Base-by-base conservation (phyloP, 2,888 invertebrate species). In the Xylota sylvarum region DNA sequence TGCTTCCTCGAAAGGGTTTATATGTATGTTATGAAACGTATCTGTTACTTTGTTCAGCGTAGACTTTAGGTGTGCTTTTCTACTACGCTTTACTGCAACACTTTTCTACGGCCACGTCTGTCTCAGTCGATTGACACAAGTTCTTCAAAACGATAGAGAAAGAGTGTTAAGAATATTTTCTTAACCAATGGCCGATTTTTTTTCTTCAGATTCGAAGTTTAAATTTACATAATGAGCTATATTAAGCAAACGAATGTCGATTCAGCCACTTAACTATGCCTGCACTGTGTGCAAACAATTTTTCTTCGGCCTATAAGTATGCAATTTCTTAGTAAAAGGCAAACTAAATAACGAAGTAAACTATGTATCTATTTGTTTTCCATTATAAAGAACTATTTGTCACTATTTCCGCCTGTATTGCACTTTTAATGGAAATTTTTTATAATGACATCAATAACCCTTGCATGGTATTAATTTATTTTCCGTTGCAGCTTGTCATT, bases 341-440 rank as follows among this genome's bases (percentile, higher is more conserved):
- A 5, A 17, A 14, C 7, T 40, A 23, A 23, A 23, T 4, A 40
- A 27, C 1, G 43, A 19, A 27, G 2, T 12, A 23, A 50, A 62
- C 52, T 37, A 27, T 43, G 55, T 4, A 14, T 43, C 52, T 37
- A 27, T 43, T 64, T 4, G 27, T 43, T 23, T 43, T 6, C 27
- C 1, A 17, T 56, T 17, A 32, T 10, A 46, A 9, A 23, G 9
- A 5, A 37, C 12, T 60, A 32, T 52, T 19, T 70, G 40, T 37
- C n/a, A 52, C 30, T 56, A 72, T 52, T 60, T 83, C 58, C 78
- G 83, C 65, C 72, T 35, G 58, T 27, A 52, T 14, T 64, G 6
- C 17, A 81, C 19, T 52, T 23, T 23, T 76, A 76, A 56, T 82
- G 69, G 69, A 82, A 83, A 72, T 64, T 76, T n/a, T 83, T 79